Conservation (phyloP, 2,888 invertebrate genomes). For the Orchesellides sinensis region DNA sequence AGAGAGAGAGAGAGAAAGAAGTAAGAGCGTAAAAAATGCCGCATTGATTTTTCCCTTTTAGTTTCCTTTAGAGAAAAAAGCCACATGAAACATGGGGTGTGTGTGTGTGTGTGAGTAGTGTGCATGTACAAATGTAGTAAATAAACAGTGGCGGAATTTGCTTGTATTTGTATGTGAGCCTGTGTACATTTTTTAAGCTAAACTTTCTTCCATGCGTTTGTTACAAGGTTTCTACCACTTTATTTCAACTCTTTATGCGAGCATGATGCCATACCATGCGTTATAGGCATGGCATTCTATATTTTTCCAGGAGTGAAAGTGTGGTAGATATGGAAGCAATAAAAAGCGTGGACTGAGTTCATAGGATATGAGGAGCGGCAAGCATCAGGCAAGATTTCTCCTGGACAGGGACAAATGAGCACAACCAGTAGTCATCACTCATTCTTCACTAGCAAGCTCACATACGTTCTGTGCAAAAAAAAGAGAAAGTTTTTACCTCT, state of each 20-base stretch:
- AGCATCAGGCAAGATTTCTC: conserved; percentile 61
- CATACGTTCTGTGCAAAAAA: conserved; percentile 35
- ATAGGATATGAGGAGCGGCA: conserved; percentile 20
- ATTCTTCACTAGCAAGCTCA: conserved; percentile 60
- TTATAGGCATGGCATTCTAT: conserved; percentile 1
- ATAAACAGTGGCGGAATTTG: conserved; percentile 12
- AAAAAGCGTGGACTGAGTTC: conserved; percentile 35
- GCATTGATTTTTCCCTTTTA: conserved; percentile 24
- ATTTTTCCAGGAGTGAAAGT: too few species aligned
- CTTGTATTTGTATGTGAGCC: conserved; percentile 12
- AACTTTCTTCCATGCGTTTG: background rate
- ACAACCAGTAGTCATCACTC: conserved; percentile 67
- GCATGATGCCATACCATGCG: background rate
- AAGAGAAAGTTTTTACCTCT: conserved; percentile 27
- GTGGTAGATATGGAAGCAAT: conserved; percentile 9
- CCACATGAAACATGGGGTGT: conserved; percentile 31
- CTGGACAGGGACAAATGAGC: conserved; percentile 70
- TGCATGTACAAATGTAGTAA: conserved; percentile 14
- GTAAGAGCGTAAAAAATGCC: background rate
- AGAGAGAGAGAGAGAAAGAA: background rate
- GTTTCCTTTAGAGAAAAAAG: conserved; percentile 1
- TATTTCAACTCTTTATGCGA: background rate
- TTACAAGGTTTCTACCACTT: conserved; percentile 12
- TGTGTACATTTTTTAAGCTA: background rate
- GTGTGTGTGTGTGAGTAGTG: too few species aligned